phyloP scores from a whole-genome alignment of 2,113 vertebrate species.

The Heloderma charlesbogerti region DNA sequence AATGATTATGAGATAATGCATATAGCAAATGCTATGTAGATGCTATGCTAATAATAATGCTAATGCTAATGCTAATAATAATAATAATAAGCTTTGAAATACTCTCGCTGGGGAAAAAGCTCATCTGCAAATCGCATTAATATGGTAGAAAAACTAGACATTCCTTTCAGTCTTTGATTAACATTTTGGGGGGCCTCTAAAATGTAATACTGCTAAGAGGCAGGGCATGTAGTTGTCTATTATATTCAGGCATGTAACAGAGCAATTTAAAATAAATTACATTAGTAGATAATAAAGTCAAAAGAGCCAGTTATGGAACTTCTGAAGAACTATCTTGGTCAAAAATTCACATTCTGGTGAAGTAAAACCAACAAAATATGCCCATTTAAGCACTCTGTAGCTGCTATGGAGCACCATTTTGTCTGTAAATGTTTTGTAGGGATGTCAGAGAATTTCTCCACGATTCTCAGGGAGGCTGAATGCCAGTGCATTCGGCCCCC shows the following conservation, averaged over 20 bases:
- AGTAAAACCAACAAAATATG: neutral
- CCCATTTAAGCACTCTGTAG: no score
- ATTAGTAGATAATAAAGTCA: neutral
- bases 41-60: neutral
- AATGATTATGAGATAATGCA: neutral
- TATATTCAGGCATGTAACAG: neutral
- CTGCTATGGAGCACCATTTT: no score
- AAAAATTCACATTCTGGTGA: neutral
- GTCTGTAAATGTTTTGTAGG: no score
- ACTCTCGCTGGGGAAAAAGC: neutral
- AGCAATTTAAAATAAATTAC: neutral
- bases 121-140: neutral
- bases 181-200: conserved; percentile 6
- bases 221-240: rapidly evolving
- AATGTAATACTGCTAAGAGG: neutral
- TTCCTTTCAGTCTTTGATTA: neutral
- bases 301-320: neutral
- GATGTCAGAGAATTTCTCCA: no score
- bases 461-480: no score
- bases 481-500: no score
- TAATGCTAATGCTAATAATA: neutral
- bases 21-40: neutral
- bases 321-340: neutral
- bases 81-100: neutral
- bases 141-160: neutral